Base-by-base conservation (phyloP, 2,888 invertebrate species). In the Tuta absoluta region DNA sequence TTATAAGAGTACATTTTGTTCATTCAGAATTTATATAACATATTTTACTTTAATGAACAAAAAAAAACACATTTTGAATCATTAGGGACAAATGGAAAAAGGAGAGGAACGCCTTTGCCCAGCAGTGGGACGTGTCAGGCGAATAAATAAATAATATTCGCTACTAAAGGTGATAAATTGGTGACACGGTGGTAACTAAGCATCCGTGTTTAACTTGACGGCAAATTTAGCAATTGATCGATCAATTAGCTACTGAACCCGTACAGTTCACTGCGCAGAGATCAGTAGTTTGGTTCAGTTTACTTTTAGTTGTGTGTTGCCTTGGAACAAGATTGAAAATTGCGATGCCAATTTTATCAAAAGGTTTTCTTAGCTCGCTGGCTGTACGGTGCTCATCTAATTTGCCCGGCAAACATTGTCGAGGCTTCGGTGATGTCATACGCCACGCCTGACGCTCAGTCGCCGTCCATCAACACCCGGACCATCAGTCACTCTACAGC, bases 391-490 rank as follows among this genome's bases (percentile, higher is more conserved):
- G 72, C 71, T 76, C 76, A 77, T 79, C 74, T 72, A 79, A 81
- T 82, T 78, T 78, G 75, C 74, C 77, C 70, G 67, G 75, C 77
- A 78, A 80, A 79, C 79, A 80, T 71, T 69, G 71, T 67, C 71
- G 69, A 66, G 68, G 65, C 66, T 65, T 62, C 68, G 67, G 67
- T 56, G 53, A 67, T 75, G 71, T 86, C 86, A 86, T 85, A 82
- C 86, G 85, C 73, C 73, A 71, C 78, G 74, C 69, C 72, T 60
- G 63, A 60, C 68, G 68, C 58, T 70, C 37, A 8, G 38, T n/a
- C 67, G 65, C 66, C 72, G 74, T 76, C 67, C 79, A 79, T 79
- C 79, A 78, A 78, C 79, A 77, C 71, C 66, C 64, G 72, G 72
- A 73, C 73, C 72, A 72, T 75, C 68, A 72, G 75, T 75, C 70